Evolutionary conservation across 2,113 vertebrate species (phyloP).

Genomic region (Edolisoma coerulescens): DNA sequence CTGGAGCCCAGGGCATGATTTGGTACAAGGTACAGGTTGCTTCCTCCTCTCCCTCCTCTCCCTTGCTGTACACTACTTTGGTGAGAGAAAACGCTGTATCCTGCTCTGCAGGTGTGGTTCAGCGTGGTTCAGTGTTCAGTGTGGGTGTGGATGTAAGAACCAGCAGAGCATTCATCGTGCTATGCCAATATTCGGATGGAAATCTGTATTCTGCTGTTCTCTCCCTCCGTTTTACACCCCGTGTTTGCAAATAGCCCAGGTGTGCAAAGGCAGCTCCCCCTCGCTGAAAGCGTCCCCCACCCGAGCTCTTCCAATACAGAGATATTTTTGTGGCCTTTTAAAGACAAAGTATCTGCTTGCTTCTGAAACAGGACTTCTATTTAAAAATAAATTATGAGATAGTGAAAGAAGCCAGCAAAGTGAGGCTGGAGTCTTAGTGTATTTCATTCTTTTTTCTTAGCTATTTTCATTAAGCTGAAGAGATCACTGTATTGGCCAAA

Average conservation of each 20-base stretch:
- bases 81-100: neutral
- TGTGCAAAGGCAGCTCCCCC: neutral
- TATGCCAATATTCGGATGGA: neutral
- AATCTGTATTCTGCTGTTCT: neutral
- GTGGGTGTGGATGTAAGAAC: neutral
- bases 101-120: no score
- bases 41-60: neutral
- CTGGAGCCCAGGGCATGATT: neutral
- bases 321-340: neutral
- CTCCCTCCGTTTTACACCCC: neutral
- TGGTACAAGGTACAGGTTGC: neutral
- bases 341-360: neutral
- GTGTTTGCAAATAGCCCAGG: neutral
- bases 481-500: neutral
- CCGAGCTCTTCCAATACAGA: neutral
- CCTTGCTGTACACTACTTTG: neutral
- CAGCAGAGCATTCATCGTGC: neutral
- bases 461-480: neutral
- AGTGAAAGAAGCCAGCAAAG: constrained; percentile 6
- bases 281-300: neutral
- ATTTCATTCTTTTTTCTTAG: neutral
- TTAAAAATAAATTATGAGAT: constrained; percentile 24
- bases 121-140: no score
- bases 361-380: neutral
- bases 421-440: neutral